These are phyloP conservation scores for Caenorhabditis angaria DNA, from an alignment of 2,888 invertebrate genomes.

Conservation along the genomic window DNA sequence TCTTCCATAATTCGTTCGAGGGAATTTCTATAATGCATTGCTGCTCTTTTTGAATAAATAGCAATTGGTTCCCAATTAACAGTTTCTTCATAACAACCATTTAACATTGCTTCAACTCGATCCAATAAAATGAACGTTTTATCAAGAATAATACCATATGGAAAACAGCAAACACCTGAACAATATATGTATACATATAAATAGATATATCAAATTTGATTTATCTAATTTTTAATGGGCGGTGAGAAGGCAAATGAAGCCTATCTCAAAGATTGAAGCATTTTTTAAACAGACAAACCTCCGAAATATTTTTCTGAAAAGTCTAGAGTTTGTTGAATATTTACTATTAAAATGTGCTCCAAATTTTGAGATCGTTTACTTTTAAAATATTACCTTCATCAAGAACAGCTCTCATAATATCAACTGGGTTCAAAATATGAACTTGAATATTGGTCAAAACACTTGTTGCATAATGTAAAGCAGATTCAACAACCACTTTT, in stretches of 20 bases:
- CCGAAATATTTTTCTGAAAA: too few relatives aligned
- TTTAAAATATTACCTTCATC: conserved; percentile 67
- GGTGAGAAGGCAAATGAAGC: too few relatives aligned
- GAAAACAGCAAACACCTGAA: conserved; percentile 69
- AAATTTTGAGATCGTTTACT: neutral
- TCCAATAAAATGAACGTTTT: conserved; percentile 59
- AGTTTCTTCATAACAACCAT: conserved; percentile 38
- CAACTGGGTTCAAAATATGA: conserved; percentile 69
- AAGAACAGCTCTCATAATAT: conserved; percentile 67
- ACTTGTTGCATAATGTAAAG: conserved; percentile 56
- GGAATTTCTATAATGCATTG: conserved; percentile 59
- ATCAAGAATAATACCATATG: conserved; percentile 68
- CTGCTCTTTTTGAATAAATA: conserved; percentile 59
- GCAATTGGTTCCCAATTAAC: conserved; percentile 62
- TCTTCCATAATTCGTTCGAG: conserved; percentile 61
- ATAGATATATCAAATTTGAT: too few relatives aligned
- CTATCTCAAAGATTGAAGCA: too few relatives aligned
- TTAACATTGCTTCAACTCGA: conserved; percentile 51
- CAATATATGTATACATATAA: too few relatives aligned
- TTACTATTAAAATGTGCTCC: too few relatives aligned
- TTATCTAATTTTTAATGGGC: too few relatives aligned
- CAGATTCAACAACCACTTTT: conserved; percentile 47
- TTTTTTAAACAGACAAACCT: too few relatives aligned
- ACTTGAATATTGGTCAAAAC: conserved; percentile 68
- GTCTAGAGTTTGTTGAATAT: too few relatives aligned